Base-by-base conservation (phyloP, 2,888 invertebrate genomes). In the Drosophila rellima region DNA sequence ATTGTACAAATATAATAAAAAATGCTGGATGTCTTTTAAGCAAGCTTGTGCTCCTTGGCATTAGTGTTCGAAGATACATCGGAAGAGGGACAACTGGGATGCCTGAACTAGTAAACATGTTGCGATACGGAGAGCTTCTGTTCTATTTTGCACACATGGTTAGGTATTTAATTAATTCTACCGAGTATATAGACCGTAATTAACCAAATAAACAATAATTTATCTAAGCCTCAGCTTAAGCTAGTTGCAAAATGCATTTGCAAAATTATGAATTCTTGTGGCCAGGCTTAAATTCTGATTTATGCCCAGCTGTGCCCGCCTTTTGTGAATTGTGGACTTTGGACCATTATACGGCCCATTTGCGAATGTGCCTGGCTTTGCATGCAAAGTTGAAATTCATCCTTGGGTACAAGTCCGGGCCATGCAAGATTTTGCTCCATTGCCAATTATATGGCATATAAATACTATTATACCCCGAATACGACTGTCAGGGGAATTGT, bases 361-460 rank as follows among this genome's bases (percentile, higher is more conserved):
- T 82, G 45, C 45, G 47, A 56, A 11, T 40, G 39, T 54, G 29
- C 11, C 37, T 52, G 56, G 50, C 64, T 54, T 65, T 18, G 39
- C 10, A 39, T 15, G 20, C 44, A 52, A 71, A 60, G 61, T 57
- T 51, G 35, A 51, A 71, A 60, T 63, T 35, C 47, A 65, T 71
- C 55, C 26, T 45, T 10, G 15, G 8, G 8, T 3, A 4, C 26
- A 45, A 3, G 31, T 45, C n/a, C n/a, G n/a, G n/a, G n/a, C n/a
- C n/a, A 47, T 13, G 18, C 18, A 31, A 17, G 13, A 17, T 6
- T 10, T 3, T 17, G 17, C 1, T 11, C 6, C 11, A 17, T 8
- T 15, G 20, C 47, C 79, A 78, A 74, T 78, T 78, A 66, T 64
- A 47, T 61, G 51, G 61, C 78, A 74, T 55, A 66, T 64, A 70